These are phyloP conservation scores for Paraescarpia echinospica DNA, from an alignment of 1,140 invertebrate genomes.

Conservation along the genomic window DNA sequence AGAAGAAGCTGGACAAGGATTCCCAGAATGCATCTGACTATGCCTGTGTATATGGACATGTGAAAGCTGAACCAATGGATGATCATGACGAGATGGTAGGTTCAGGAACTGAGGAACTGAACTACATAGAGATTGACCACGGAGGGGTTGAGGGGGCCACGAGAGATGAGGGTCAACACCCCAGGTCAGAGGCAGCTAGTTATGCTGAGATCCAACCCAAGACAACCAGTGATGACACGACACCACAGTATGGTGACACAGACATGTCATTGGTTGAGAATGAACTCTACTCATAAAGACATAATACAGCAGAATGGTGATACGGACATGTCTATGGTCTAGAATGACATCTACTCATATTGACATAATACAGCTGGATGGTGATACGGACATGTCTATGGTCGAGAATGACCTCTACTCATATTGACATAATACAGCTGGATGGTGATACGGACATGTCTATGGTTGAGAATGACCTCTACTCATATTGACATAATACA, in stretches of 20 bases:
- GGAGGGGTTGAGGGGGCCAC: background rate
- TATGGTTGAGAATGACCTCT: background rate
- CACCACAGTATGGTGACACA: background rate
- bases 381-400: background rate
- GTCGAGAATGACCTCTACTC: background rate
- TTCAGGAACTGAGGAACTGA: background rate
- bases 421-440: too few relatives aligned
- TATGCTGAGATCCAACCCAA: background rate
- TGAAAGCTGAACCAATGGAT: background rate
- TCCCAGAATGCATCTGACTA: background rate
- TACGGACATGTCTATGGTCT: background rate
- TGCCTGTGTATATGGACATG: background rate
- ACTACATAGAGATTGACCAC: background rate
- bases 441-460: background rate
- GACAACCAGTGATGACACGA: background rate
- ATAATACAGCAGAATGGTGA: background rate
- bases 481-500: too few relatives aligned
- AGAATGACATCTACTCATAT: background rate
- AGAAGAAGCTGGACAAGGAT: background rate
- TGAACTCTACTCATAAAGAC: background rate
- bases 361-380: background rate
- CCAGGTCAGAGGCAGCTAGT: background rate
- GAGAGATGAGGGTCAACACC: background rate
- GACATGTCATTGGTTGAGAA: background rate
- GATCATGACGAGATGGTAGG: background rate